These are phyloP conservation scores for Mionectes macconnelli DNA, from an alignment of 2,113 vertebrate species.

Conservation along the genomic window DNA sequence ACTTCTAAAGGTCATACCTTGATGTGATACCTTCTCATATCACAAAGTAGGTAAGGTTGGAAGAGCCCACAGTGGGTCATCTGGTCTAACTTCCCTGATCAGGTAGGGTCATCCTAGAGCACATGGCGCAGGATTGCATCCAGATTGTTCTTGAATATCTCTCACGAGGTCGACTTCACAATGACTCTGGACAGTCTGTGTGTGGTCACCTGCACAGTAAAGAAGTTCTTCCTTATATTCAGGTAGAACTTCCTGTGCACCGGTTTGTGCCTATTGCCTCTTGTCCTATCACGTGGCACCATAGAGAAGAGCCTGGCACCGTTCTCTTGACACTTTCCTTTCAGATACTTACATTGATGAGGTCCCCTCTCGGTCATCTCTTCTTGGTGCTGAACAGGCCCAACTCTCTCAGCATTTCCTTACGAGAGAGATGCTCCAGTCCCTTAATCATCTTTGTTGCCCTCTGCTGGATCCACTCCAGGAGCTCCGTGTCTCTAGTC, in stretches of 20 bases:
- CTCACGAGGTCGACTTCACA: too few species aligned
- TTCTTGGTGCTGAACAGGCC: not conserved
- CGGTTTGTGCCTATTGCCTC: not conserved
- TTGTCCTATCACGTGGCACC: not conserved
- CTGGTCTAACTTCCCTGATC: not conserved
- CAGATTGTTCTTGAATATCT: not conserved
- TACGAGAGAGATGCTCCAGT: not conserved
- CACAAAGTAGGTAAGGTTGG: not conserved
- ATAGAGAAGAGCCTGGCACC: not conserved
- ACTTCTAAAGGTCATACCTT: not conserved
- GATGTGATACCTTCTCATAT: not conserved
- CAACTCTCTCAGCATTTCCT: not conserved
- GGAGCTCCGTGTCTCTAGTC: not conserved
- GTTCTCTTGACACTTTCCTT: not conserved
- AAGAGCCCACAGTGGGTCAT: not conserved
- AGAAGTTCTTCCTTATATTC: not conserved
- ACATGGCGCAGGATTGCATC: not conserved
- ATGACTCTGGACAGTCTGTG: not conserved
- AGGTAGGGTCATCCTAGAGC: not conserved
- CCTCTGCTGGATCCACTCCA: not conserved
- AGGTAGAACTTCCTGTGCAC: not conserved
- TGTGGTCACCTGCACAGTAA: fast-evolving
- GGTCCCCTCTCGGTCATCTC: fast-evolving
- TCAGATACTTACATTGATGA: not conserved
- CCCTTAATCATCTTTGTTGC: not conserved